Conservation (phyloP, 2,797 vertebrate species). For the Eulemur rubriventer region DNA sequence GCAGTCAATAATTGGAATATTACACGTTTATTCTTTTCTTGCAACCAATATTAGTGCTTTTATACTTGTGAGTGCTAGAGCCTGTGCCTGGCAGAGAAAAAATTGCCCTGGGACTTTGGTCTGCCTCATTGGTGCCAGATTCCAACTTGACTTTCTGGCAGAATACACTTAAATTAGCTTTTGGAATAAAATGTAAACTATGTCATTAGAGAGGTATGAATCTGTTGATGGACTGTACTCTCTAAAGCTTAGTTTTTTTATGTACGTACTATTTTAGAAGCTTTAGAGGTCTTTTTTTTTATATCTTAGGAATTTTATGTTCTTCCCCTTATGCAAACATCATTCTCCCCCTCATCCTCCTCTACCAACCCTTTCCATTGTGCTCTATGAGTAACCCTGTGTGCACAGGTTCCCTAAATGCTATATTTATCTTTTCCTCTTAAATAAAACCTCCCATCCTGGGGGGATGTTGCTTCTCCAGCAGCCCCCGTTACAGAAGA, state of each 20-base stretch:
- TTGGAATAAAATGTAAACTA: neutral
- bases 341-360: neutral
- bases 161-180: neutral
- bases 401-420: neutral
- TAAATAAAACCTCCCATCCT: neutral
- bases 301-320: neutral
- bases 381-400: neutral
- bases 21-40: neutral
- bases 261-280: neutral
- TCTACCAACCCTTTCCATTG: neutral
- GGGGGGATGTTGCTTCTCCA: neutral
- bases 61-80: no score
- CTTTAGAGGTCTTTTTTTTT: neutral
- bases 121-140: neutral
- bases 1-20: neutral
- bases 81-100: neutral
- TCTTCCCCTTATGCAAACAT: neutral
- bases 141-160: neutral
- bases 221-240: neutral
- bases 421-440: neutral
- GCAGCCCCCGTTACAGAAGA: neutral
- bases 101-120: neutral
- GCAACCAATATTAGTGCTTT: neutral
- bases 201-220: neutral
- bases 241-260: neutral